Conservation (phyloP, 2,797 vertebrate genomes). For the Acanthurus lineatus region DNA sequence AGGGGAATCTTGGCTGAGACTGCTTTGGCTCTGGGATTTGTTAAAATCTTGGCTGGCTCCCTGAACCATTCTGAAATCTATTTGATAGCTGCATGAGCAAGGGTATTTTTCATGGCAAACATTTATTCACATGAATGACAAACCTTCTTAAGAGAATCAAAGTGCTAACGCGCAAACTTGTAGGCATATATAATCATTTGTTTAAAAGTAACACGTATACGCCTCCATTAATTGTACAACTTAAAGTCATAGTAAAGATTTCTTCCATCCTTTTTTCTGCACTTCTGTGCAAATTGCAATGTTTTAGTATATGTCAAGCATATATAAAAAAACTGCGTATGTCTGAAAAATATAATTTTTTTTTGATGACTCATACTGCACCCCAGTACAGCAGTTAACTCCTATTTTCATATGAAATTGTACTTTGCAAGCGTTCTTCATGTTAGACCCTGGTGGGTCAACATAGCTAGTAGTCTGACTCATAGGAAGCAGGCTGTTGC, state of each 20-base stretch:
- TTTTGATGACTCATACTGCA: background rate
- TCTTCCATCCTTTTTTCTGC: no score
- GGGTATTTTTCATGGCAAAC: conserved; percentile 15
- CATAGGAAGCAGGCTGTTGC: no score
- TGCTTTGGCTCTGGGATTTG: conserved; percentile 38
- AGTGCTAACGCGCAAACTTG: conserved; percentile 6
- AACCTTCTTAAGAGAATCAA: conserved; percentile 29
- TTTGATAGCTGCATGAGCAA: conserved; percentile 45
- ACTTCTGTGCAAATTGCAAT: background rate
- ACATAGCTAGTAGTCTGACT: background rate
- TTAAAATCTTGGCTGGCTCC: conserved; percentile 39
- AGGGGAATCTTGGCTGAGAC: conserved; percentile 29
- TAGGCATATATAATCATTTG: background rate
- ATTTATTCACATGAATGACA: conserved; percentile 44
- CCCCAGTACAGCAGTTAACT: background rate
- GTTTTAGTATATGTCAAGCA: background rate
- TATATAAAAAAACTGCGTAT: no score
- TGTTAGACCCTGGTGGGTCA: background rate
- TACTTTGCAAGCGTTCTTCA: background rate
- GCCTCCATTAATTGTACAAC: background rate
- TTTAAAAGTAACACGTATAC: background rate
- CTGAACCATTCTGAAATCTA: conserved; percentile 36
- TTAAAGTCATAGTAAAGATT: no score
- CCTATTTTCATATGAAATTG: background rate
- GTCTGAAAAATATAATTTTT: background rate